Evolutionary conservation across 2,113 vertebrate species (phyloP).

Genomic region (Sclerurus mexicanus): DNA sequence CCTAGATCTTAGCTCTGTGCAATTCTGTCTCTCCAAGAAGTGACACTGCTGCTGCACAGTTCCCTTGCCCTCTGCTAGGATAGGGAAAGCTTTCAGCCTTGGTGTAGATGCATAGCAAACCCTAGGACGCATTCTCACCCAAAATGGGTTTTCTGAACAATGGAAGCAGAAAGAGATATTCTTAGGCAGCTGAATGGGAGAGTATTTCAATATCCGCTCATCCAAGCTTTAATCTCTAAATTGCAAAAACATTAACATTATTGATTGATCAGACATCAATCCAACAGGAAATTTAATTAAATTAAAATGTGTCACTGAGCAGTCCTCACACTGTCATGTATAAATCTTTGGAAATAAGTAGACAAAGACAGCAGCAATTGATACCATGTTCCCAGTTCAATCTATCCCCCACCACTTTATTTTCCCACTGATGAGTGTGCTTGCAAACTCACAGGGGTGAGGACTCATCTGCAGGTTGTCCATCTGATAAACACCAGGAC

Average conservation of each 20-base stretch:
- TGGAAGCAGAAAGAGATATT: background rate
- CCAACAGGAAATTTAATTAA: slow-evolving; percentile 86
- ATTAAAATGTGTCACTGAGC: slow-evolving; percentile 83
- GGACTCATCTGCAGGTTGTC: background rate
- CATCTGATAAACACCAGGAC: background rate
- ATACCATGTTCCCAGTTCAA: background rate
- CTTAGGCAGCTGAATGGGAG: background rate
- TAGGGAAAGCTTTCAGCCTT: background rate
- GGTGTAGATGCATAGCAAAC: background rate
- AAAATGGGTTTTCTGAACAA: background rate
- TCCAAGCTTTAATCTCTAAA: slow-evolving; percentile 81
- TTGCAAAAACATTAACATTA: slow-evolving; percentile 88
- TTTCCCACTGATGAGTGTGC: background rate
- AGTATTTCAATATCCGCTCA: slow-evolving; percentile 55
- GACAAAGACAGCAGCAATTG: slow-evolving; percentile 65
- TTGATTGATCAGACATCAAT: slow-evolving; percentile 87
- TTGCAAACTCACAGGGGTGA: background rate
- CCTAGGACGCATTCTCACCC: background rate
- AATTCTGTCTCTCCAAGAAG: background rate
- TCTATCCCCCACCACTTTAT: slow-evolving; percentile 14
- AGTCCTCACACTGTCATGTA: slow-evolving; percentile 67
- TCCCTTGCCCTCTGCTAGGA: background rate
- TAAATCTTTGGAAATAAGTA: slow-evolving; percentile 82
- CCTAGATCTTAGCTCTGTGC: background rate
- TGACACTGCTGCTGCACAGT: background rate